Conservation (phyloP, 2,797 vertebrate genomes). For the Sciaenops ocellatus region DNA sequence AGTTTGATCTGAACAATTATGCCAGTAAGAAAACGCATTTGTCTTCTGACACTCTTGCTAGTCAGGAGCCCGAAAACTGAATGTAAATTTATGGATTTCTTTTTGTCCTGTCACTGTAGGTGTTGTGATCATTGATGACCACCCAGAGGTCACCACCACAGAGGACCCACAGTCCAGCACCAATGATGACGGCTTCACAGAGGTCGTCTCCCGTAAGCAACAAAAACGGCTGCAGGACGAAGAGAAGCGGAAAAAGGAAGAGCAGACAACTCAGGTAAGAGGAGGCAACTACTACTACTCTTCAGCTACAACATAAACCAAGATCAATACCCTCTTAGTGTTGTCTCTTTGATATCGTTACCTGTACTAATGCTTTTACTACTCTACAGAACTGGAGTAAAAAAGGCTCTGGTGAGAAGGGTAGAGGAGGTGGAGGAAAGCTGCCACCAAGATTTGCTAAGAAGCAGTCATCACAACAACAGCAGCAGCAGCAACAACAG, state of each 20-base stretch:
- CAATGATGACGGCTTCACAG: constrained; percentile 98
- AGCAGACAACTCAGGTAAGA: constrained; percentile 94
- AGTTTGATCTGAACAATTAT: constrained; percentile 99
- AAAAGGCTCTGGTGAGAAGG: constrained; percentile 94
- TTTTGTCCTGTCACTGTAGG: constrained; percentile 78
- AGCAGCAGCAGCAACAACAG: constrained; percentile 68
- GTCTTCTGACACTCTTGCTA: neutral
- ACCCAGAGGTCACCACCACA: constrained; percentile 97
- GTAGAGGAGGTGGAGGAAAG: constrained; percentile 93
- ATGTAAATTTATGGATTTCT: neutral
- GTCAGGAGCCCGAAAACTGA: neutral
- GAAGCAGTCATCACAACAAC: constrained; percentile 91
- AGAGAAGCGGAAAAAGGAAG: constrained; percentile 98
- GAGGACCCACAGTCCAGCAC: constrained; percentile 96
- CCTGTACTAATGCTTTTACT: neutral
- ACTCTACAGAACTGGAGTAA: constrained; percentile 93
- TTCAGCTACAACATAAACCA: neutral
- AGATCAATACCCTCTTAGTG: neutral
- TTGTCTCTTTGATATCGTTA: neutral
- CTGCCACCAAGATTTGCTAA: constrained; percentile 98
- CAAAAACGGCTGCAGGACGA: constrained; percentile 99
- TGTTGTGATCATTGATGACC: constrained; percentile 99
- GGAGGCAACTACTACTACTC: neutral
- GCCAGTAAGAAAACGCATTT: constrained; percentile 89
- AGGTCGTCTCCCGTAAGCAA: constrained; percentile 98